Base-by-base conservation (phyloP, 2,888 invertebrate species). In the Lissonota sp. region DNA sequence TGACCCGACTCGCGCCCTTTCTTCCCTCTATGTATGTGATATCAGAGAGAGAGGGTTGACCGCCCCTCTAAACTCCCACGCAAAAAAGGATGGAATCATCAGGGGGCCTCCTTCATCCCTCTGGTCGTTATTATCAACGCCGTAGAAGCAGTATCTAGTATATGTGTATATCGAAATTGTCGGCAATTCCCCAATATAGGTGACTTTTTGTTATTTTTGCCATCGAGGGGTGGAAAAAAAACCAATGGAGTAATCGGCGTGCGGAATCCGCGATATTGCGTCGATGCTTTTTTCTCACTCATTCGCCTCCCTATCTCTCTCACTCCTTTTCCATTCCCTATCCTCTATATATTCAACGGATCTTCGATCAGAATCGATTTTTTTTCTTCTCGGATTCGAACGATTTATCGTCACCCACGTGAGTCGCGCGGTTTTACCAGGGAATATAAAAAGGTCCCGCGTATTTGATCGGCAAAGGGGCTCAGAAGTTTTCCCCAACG, bases 1-100 rank as follows among this genome's bases (percentile, higher is more conserved):
- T 88, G 88, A 88, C 86, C 81, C 78, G 86, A 87, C 86, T 88
- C 72, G 78, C 26, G 75, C 62, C 76, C 75, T 49, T 74, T 77
- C 66, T 76, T 62, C 80, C 73, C 72, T 75, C 81, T 78, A 66
- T n/a, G 55, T 76, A 73, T 57, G 53, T 72, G 58, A 77, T 80
- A 80, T 53, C 80, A 63, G 44, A 40, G 53, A 51, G 44, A 51
- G 67, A 12, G 5, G 55, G 55, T 46, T 62, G 71, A 39, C 53
- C 77, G 55, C 60, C 69, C 44, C 66, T 60, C 57, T 60, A 14
- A n/a, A 57, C 26, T 6, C 6, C 49, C 40, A 39, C 8, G 49
- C 10, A 26, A 3, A 26, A 26, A 26, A 42, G 60, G 12, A 60
- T 51, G 16, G 60, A 57, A 58, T 79, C 62, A 67, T 49, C 73